Evolutionary conservation across 1,140 invertebrate genomes (phyloP), one percentile per base, ranked within the genome.

Genomic region (Apis cerana): DNA sequence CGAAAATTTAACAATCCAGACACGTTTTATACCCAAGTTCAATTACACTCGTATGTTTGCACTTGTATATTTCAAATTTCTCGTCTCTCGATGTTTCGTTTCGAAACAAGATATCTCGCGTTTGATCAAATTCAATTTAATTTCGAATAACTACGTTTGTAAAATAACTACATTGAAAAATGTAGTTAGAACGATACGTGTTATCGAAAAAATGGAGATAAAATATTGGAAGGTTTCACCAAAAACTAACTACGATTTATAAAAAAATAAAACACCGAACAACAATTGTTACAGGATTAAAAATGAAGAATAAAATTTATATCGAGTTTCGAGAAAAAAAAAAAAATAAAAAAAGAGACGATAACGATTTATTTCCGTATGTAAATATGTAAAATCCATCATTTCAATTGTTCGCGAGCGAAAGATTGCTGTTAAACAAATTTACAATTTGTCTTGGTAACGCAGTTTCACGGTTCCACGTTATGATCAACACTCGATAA

Each of bases 401-500:
- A 4, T 21, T 17, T 52, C 13, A 54, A 23, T 52, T 64, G 19
- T 33, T 54, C n/a, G 5, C 8, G 17, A n/a, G 15, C 48, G n/a
- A 8, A 56, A 23, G n/a, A 48, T 58, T 27, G 33, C 48, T 64
- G 58, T 56, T 54, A 75, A 64, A 33, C 8, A 7, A 48, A 15
- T 23, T 48, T 58, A 33, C 59, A 64, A 75, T 74, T 48, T 64
- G 70, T 74, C 52, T n/a, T 12, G 10, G 23, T n/a, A 50, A 27
- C 11, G 13, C n/a, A 48, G 43, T 43, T n/a, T n/a, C 54, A 68
- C n/a, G 48, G 27, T 67, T 76, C 52, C 74, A 23, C 15, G 48
- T 59, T 72, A 33, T 54, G 62, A 74, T 48, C 50, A 72, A 61
- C 71, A 75, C 64, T 64, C 80, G 74, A 85, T 85, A 80, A 43